These are phyloP conservation scores for Eupleurogrammus muticus DNA, from an alignment of 2,797 vertebrate species.

Conservation along the genomic window DNA sequence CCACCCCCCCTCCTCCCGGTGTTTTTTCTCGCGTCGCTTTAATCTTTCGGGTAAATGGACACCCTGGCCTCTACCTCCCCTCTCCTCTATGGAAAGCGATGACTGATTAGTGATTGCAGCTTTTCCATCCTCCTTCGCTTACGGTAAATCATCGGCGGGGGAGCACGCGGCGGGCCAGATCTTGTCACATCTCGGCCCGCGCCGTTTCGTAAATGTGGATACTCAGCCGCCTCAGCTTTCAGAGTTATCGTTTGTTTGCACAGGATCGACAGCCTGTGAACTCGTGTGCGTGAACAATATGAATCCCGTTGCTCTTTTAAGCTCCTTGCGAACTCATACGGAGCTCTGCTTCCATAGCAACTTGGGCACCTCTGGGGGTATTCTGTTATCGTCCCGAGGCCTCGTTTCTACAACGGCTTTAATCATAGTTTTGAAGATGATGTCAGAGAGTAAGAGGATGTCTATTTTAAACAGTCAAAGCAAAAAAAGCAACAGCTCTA, in stretches of 20 bases:
- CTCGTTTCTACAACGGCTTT: slow-evolving; percentile 44
- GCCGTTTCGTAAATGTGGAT: slow-evolving; percentile 1
- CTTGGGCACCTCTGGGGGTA: slow-evolving; percentile 6
- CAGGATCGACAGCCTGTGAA: not conserved
- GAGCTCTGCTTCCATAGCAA: slow-evolving; percentile 17
- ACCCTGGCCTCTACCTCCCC: slow-evolving; percentile 43
- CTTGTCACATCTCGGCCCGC: slow-evolving; percentile 16
- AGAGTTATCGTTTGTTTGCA: slow-evolving; percentile 10
- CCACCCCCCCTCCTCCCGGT: too few species aligned
- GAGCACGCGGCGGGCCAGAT: slow-evolving; percentile 2
- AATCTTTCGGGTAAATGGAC: slow-evolving; percentile 56
- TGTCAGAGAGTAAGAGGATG: slow-evolving; percentile 27
- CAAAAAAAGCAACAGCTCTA: not conserved
- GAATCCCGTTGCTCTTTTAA: slow-evolving; percentile 1
- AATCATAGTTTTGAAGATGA: slow-evolving; percentile 44
- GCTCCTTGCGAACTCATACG: not conserved
- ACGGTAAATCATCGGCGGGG: slow-evolving; percentile 57
- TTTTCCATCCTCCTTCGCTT: slow-evolving; percentile 44
- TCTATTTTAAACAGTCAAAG: slow-evolving; percentile 30
- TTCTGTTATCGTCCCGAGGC: slow-evolving; percentile 37
- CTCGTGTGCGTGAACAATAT: not conserved
- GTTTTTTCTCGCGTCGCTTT: slow-evolving; percentile 37
- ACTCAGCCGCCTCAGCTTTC: slow-evolving; percentile 30
- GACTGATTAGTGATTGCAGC: slow-evolving; percentile 55
- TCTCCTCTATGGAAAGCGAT: slow-evolving; percentile 54